These are phyloP conservation scores for Hydrozoanthus gracilis DNA, from an alignment of 92 coral and sea anemone species.

Conservation along the genomic window DNA sequence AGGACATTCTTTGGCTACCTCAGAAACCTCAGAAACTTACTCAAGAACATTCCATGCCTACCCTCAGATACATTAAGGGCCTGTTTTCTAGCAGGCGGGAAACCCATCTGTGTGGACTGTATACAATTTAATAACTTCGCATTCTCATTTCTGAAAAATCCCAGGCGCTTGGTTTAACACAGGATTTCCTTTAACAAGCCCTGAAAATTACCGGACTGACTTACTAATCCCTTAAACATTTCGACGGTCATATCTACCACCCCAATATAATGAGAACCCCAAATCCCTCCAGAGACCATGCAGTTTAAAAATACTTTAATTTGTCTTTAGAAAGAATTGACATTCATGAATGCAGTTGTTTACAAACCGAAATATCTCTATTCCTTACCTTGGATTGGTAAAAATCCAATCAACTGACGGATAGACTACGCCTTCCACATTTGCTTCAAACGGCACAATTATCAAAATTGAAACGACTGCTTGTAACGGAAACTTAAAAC, in stretches of 20 bases:
- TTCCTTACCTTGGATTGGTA: too few relatives aligned
- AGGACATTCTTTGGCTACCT: neutral
- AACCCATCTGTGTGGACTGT: neutral
- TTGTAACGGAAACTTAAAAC: too few relatives aligned
- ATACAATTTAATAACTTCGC: neutral
- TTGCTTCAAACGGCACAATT: too few relatives aligned
- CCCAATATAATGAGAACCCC: neutral
- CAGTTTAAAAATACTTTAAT: neutral
- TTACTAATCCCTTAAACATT: too few relatives aligned
- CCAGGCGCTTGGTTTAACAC: neutral
- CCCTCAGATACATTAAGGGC: neutral
- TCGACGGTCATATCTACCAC: too few relatives aligned
- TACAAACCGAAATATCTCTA: too few relatives aligned
- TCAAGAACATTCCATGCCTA: neutral
- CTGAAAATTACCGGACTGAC: too few relatives aligned
- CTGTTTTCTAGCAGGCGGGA: neutral
- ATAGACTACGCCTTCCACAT: too few relatives aligned
- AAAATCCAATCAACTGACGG: too few relatives aligned
- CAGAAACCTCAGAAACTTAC: neutral
- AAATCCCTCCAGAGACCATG: neutral
- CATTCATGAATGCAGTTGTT: neutral
- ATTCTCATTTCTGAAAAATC: too few relatives aligned
- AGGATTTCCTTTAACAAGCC: too few relatives aligned
- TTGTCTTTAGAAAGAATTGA: neutral
- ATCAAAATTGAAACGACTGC: too few relatives aligned